A percentile compares a stretch with the other conserved stretches of the same genome.
Conservation (phyloP, 2,113 vertebrate species). For the Coptodon bakossiorum region DNA sequence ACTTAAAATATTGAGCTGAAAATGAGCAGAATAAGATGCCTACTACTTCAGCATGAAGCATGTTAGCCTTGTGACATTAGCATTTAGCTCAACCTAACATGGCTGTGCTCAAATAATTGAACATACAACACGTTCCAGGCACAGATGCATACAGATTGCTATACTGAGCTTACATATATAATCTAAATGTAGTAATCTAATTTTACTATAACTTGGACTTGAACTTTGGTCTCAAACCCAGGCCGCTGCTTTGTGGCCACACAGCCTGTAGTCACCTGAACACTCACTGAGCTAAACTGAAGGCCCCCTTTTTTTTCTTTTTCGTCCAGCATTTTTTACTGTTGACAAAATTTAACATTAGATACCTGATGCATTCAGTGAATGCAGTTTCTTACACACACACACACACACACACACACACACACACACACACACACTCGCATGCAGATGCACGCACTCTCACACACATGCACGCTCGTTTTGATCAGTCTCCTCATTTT, state of each 20-base stretch:
- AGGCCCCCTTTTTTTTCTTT: accelerated
- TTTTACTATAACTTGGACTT: neutral
- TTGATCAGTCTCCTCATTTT: neutral
- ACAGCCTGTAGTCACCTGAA: neutral
- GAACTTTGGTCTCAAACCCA: accelerated
- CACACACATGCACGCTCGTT: neutral
- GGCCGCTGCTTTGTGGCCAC: accelerated
- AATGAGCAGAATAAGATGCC: neutral
- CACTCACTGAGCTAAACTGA: neutral
- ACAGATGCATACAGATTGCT: neutral
- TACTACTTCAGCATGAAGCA: neutral
- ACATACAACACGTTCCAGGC: accelerated
- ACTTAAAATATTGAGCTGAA: neutral
- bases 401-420: neutral
- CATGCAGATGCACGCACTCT: neutral
- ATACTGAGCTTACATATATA: neutral
- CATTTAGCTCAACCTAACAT: neutral
- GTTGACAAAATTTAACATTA: neutral
- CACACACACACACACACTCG: neutral
- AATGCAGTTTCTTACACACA: too few species aligned
- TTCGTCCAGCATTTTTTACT: neutral
- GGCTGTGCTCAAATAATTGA: accelerated
- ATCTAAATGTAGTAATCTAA: neutral
- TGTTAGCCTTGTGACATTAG: neutral
- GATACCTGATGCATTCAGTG: neutral